These are phyloP conservation scores for Aratinga solstitialis DNA, from an alignment of 2,797 vertebrate species.

Conservation along the genomic window DNA sequence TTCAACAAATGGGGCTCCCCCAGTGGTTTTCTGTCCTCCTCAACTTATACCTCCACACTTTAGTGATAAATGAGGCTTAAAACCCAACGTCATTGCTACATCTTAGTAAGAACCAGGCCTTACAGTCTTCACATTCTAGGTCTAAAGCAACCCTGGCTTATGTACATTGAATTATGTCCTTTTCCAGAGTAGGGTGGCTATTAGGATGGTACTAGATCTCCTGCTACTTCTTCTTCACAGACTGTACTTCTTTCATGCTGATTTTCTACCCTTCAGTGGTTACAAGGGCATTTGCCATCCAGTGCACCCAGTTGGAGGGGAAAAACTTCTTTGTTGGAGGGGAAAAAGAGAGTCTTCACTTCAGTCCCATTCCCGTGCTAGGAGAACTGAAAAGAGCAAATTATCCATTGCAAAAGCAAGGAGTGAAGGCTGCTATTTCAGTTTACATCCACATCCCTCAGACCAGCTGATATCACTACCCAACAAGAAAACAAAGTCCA, in stretches of 20 bases:
- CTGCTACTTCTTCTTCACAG: background rate
- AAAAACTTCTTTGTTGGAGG: background rate
- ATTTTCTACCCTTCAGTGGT: background rate
- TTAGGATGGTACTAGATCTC: background rate
- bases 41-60: background rate
- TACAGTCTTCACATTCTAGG: background rate
- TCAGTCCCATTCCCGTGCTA: background rate
- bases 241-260: background rate
- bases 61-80: background rate
- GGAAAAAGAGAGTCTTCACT: background rate
- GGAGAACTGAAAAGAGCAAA: background rate
- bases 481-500: background rate
- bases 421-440: background rate
- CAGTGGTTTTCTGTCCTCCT: background rate
- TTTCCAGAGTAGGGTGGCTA: background rate
- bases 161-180: accelerated
- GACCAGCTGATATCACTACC: background rate
- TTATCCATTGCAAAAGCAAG: background rate
- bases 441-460: background rate
- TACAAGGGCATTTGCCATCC: background rate
- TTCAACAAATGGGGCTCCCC: background rate
- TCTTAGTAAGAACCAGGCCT: background rate
- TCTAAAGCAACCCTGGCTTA: background rate
- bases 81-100: background rate
- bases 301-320: background rate